phyloP scores from a whole-genome alignment of 2,797 vertebrate genomes.

The Crocidura indochinensis region DNA sequence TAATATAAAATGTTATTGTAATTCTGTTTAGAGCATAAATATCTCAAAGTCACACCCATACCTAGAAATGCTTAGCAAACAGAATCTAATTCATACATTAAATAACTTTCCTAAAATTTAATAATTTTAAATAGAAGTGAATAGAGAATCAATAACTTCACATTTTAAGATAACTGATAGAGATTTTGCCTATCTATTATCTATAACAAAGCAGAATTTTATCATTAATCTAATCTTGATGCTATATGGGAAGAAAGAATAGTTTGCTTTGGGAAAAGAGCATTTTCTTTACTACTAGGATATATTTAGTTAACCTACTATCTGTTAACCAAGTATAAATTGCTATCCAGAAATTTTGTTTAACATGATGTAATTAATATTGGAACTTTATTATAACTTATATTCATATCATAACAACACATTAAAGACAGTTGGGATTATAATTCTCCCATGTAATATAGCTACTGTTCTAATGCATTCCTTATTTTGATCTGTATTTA shows the following conservation, averaged over 20 bases:
- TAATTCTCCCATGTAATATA: neutral
- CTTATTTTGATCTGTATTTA: neutral
- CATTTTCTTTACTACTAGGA: neutral
- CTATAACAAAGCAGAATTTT: conserved; percentile 12
- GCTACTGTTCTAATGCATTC: conserved; percentile 16
- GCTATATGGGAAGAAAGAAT: conserved; percentile 29
- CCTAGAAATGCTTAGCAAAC: conserved; percentile 51
- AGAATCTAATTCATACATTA: conserved; percentile 32
- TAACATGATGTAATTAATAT: neutral
- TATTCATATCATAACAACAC: neutral
- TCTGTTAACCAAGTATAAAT: conserved; percentile 29
- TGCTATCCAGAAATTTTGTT: neutral
- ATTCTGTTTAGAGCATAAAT: conserved; percentile 57
- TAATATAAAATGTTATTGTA: conserved; percentile 68
- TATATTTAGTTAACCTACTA: conserved; percentile 30
- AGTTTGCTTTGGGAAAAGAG: neutral
- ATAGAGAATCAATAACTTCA: conserved; percentile 61
- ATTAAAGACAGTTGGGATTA: neutral
- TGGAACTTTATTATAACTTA: conserved; percentile 21
- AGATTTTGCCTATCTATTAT: neutral
- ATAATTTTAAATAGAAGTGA: conserved; percentile 6
- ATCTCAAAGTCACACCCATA: conserved; percentile 41
- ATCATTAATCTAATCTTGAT: conserved; percentile 55
- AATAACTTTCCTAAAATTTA: conserved; percentile 66
- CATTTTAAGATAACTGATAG: neutral